Evolutionary conservation across 1,140 invertebrate genomes (phyloP).

Genomic region (Agrilus planipennis): DNA sequence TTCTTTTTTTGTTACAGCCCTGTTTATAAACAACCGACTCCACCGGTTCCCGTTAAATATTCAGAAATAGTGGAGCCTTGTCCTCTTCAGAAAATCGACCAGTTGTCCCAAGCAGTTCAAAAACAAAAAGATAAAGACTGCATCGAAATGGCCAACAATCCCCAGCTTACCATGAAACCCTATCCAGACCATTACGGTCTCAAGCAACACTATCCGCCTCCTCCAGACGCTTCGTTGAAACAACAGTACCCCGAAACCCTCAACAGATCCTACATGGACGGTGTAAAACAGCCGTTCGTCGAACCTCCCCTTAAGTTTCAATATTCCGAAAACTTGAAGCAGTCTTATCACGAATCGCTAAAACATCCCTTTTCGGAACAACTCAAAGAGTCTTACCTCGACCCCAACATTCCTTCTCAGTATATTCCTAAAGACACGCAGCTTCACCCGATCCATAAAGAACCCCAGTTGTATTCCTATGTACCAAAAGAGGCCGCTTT

Average conservation of each 20-base stretch:
- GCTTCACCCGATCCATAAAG: conserved; percentile 6
- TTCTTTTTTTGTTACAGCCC: conserved; percentile 6
- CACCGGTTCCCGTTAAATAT: conserved; percentile 26
- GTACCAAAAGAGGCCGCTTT: conserved; percentile 8
- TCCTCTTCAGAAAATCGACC: conserved; percentile 16
- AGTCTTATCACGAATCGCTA: conserved; percentile 14
- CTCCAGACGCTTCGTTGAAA: no score
- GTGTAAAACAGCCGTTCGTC: no score
- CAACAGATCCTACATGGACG: no score
- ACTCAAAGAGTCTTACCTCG: conserved; percentile 5
- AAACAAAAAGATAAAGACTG: conserved; percentile 29
- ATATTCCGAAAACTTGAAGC: no score
- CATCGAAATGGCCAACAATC: conserved; percentile 26
- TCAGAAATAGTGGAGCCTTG: conserved; percentile 26
- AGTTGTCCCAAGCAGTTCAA: conserved; percentile 21
- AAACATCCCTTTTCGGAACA: conserved; percentile 5
- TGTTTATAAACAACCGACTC: conserved; percentile 9
- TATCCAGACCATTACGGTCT: conserved; percentile 7
- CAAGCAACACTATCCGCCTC: conserved; percentile 2
- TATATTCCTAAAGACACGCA: conserved; percentile 23
- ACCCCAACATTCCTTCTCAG: conserved; percentile 7
- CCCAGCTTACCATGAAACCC: conserved; percentile 14
- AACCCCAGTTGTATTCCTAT: conserved; percentile 3
- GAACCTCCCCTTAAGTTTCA: no score
- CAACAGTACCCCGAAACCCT: conserved; percentile 13